phyloP scores from a whole-genome alignment of 1,140 invertebrate genomes.

The Temnothorax curvispinosus region DNA sequence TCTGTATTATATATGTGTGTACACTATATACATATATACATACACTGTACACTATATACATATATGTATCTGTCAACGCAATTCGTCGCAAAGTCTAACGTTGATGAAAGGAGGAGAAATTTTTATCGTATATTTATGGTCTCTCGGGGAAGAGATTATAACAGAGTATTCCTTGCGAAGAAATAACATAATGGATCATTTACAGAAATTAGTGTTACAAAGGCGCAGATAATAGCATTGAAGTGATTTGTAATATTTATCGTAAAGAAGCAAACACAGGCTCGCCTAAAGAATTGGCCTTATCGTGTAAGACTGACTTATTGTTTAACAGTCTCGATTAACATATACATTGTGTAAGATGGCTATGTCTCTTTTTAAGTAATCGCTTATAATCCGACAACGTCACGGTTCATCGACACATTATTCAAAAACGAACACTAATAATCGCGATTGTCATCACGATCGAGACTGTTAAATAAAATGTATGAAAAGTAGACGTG shows the following conservation, averaged over 20 bases:
- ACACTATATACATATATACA: neutral
- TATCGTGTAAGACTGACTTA: conserved; percentile 81
- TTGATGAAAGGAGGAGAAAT: neutral
- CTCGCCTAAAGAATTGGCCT: conserved; percentile 79
- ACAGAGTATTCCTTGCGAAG: conserved; percentile 13
- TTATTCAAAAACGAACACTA: neutral
- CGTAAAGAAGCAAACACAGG: conserved; percentile 36
- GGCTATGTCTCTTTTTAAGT: neutral
- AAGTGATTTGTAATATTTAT: conserved; percentile 43
- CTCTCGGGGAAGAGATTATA: conserved; percentile 9
- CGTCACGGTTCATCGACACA: neutral
- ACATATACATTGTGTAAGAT: conserved; percentile 25
- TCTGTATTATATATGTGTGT: conserved; percentile 31
- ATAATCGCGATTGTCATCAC: neutral
- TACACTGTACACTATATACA: conserved; percentile 17
- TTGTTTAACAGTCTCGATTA: conserved; percentile 72
- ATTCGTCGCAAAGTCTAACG: conserved; percentile 12
- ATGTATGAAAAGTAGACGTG: conserved; percentile 15
- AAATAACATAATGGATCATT: conserved; percentile 25
- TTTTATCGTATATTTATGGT: conserved; percentile 21
- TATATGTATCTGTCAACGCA: conserved; percentile 37
- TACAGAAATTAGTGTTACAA: conserved; percentile 40
- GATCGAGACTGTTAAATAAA: conserved; percentile 35
- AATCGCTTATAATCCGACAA: conserved; percentile 5
- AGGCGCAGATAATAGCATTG: conserved; percentile 63